Conservation (phyloP, 1,140 invertebrate genomes). For the Tetragonula clypearis region DNA sequence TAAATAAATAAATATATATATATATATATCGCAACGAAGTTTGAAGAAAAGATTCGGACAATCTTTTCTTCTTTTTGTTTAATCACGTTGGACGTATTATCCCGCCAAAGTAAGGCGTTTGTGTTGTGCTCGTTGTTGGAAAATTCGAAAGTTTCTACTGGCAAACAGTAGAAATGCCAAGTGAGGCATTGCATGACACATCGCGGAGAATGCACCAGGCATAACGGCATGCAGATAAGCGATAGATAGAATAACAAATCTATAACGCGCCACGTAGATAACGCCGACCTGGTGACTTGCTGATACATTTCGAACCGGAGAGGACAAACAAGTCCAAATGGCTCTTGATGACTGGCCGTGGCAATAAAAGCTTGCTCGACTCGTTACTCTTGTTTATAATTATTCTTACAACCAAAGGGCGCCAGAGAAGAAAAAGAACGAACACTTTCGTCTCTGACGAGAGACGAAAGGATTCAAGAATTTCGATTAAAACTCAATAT, state of each 20-base stretch:
- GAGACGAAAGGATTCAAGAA: background rate
- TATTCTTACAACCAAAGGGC: background rate
- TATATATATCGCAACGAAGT: background rate
- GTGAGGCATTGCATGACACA: constrained; percentile 22
- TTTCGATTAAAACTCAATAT: too few relatives aligned
- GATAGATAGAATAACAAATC: constrained; percentile 48
- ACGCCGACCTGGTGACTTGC: constrained; percentile 20
- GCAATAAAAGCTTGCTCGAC: background rate
- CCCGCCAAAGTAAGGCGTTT: background rate
- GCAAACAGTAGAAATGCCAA: background rate
- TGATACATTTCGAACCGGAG: constrained; percentile 9
- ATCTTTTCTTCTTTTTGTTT: too few relatives aligned
- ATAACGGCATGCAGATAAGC: constrained; percentile 42
- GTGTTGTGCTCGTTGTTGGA: background rate
- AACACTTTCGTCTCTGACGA: background rate
- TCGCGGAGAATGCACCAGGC: constrained; percentile 16
- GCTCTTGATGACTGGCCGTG: background rate
- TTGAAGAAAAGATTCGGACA: background rate
- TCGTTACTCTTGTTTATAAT: background rate
- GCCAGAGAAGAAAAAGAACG: background rate
- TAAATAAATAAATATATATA: too few relatives aligned
- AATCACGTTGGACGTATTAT: too few relatives aligned
- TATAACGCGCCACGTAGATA: constrained; percentile 35
- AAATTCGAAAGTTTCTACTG: constrained; percentile 29
- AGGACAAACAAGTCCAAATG: constrained; percentile 8